Base-by-base conservation (phyloP, 2,113 vertebrate genomes). In the Saccopteryx leptura region DNA sequence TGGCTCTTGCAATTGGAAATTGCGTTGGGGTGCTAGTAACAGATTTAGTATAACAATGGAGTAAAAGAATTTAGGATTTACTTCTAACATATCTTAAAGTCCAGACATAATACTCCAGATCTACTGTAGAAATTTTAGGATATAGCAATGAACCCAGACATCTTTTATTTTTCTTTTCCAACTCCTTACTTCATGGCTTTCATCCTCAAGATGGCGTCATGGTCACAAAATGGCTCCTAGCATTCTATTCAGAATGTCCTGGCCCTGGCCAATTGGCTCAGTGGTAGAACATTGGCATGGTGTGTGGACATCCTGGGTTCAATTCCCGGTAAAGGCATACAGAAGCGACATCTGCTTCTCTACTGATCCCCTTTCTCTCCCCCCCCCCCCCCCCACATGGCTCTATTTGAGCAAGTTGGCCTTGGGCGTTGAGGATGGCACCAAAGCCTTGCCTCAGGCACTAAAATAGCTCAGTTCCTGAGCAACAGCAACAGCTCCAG, bases 191-290 rank as follows among this genome's bases (percentile, higher is more conserved):
- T 14, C 4, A 56, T 66, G 74, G 33, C 76, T 93, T 95, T 88
- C 56, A 68, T 75, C 61, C 52, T 94, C 66, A 85, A 3, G 31
- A 61, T 76, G 91, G 33, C 72, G 39, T 75, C 19, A 18, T 85
- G 81, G 61, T 69, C 87, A 60, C 75, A 78, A 82, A 92, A 92
- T 61, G 83, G 74, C 78, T 86, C 15, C 74, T 31, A 85, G 18
- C 33, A 58, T 95, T 56, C 65, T 81, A 24, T 76, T 95, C 19
- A 84, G 84, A 91, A 56, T 81, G 28, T 72, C 72, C 63, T 39
- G 39, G 39, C 39, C 39, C 39, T 39, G 39, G 39, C 39, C 39
- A 39, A 39, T 39, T 39, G 39, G 39, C 39, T 39, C 39, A 39
- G 39, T 39, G 39, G 39, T 39, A 39, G 39, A 39, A 39, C 39